A percentile compares a stretch with the other conserved stretches of the same genome.
Evolutionary conservation across 2,797 vertebrate genomes (phyloP).

Genomic region (Hemibagrus guttatus): DNA sequence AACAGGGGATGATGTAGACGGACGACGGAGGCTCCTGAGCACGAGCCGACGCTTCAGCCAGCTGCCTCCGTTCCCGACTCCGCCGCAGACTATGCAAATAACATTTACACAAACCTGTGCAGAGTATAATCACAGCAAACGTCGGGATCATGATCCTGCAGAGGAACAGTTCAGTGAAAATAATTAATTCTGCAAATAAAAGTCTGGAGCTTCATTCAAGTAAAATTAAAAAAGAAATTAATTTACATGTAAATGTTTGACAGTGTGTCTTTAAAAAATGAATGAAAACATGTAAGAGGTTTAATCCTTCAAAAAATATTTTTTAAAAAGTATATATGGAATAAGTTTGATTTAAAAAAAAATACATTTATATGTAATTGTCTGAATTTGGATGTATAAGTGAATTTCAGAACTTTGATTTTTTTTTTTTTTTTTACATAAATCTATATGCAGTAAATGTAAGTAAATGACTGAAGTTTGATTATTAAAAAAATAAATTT

Average conservation of each 20-base stretch:
- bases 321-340: no score
- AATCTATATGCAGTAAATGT: no score
- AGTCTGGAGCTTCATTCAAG: background rate
- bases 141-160: constrained; percentile 48
- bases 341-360: no score
- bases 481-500: background rate
- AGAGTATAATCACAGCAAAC: constrained; percentile 37
- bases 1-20: constrained; percentile 49
- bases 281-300: no score
- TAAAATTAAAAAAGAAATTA: background rate
- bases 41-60: background rate
- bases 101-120: constrained; percentile 44
- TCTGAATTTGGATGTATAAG: background rate
- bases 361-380: background rate
- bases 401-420: no score
- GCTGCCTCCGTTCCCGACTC: background rate
- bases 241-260: background rate
- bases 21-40: background rate
- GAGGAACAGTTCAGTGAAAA: background rate
- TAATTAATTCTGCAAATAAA: background rate
- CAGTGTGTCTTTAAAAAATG: no score
- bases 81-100: background rate
- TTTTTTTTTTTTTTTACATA: no score
- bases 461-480: no score
- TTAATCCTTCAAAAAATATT: no score